Conservation (phyloP, 2,797 vertebrate species). For the Myotis daubentonii region DNA sequence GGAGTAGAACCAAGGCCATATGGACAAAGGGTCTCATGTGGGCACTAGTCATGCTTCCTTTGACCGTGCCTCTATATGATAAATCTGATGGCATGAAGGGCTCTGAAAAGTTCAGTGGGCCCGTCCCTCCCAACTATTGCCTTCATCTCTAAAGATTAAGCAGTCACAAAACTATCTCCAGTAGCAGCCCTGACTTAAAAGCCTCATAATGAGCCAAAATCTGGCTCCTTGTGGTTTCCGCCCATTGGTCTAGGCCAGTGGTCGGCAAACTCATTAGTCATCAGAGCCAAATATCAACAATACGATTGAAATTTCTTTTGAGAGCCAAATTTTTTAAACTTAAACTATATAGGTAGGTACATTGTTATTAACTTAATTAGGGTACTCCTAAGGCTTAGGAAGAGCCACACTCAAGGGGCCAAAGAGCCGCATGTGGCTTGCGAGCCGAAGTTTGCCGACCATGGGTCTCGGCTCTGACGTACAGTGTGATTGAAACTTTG, state of each 20-base stretch:
- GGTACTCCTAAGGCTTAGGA: too few species aligned
- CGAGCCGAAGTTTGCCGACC: too few species aligned
- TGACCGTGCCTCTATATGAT: not conserved
- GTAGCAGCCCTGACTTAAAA: not conserved
- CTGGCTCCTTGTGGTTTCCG: not conserved
- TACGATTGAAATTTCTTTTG: too few species aligned
- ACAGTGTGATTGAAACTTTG: too few species aligned
- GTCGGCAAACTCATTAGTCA: too few species aligned
- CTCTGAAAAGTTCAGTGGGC: not conserved
- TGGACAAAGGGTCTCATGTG: not conserved
- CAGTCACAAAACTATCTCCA: not conserved
- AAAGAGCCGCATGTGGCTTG: too few species aligned
- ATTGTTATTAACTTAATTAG: too few species aligned
- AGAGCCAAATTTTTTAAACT: too few species aligned
- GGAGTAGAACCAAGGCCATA: not conserved
- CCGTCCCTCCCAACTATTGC: not conserved
- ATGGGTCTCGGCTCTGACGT: too few species aligned
- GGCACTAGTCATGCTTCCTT: not conserved
- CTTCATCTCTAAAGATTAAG: not conserved
- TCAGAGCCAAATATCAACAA: too few species aligned
- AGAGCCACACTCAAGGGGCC: too few species aligned
- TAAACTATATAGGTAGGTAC: too few species aligned
- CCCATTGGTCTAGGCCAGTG: not conserved
- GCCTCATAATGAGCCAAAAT: not conserved
- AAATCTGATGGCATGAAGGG: not conserved